Evolutionary conservation across 2,797 vertebrate species (phyloP), one percentile per base, ranked within the genome.

Genomic region (Sphenopsis melanotis): DNA sequence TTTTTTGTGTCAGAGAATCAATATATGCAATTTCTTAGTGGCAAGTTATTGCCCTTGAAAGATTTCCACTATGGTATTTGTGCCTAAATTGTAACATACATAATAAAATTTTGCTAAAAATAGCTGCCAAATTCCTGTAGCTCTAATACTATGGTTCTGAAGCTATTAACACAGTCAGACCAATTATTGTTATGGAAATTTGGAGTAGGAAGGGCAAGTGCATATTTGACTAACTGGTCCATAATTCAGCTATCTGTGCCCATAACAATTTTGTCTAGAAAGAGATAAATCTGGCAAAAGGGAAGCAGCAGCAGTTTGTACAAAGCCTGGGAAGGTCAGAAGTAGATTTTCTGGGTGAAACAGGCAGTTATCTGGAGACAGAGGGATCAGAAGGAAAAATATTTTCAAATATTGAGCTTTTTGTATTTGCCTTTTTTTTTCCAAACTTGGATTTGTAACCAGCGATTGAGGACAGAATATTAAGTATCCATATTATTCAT

Each of bases 21-120:
- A 64, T 93, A 90, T 52, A 44, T 52, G 44, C 16, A 68, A 63
- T 94, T 85, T 87, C 70, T 65, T 57, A 16, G 46, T 56, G 30
- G 34, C 36, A 93, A 95, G 21, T 71, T 90, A 85, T 10, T 69
- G n/a, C 69, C 50, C 65, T 87, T 91, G 60, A 91, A 93, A 88
- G 80, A 53, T 46, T 84, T 7, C 27, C 24, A 36, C 32, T 47
- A 5, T 50, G 13, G 12, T 76, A 72, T 80, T 72, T 90, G 12
- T 79, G 15, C 74, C 32, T 83, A 79, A 95, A 93, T 65, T n/a
- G n/a, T 76, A 60, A 55, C 34, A 81, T 30, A 41, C 52, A 78
- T 56, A 59, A 74, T n/a, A 66, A 36, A 34, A 26, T 47, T 47
- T 75, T 6, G 3, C 70, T 92, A 60, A 79, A 85, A 88, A 42